Percentiles rank a stretch among this genome's conserved stretches.
Conservation (phyloP, 2,113 vertebrate species). For the Oxygymnocypris stewartii region DNA sequence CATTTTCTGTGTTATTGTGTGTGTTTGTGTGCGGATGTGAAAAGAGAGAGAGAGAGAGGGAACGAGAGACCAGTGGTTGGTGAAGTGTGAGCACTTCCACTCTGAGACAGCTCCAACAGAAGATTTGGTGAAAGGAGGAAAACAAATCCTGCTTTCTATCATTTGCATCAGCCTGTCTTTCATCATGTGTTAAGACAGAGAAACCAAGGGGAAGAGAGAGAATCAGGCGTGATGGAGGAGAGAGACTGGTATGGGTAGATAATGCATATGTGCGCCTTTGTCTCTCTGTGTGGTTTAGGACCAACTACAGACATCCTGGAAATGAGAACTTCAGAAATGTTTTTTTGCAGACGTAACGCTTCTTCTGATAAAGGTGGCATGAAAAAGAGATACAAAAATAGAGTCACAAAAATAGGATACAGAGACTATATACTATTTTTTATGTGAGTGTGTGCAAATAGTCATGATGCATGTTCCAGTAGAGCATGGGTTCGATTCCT, state of each 20-base stretch:
- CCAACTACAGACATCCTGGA: slow-evolving; percentile 10
- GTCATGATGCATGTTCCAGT: too few species aligned
- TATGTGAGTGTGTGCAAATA: background rate
- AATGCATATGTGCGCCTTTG: background rate
- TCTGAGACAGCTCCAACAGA: slow-evolving; percentile 35
- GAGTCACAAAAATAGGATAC: background rate
- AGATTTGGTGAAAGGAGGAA: slow-evolving; percentile 46
- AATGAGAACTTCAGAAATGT: background rate
- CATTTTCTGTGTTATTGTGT: background rate
- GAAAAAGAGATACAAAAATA: background rate
- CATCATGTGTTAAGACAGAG: slow-evolving; percentile 90
- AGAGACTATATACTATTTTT: background rate
- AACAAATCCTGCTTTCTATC: slow-evolving; percentile 26
- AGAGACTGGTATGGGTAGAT: slow-evolving; percentile 47
- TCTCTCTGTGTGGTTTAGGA: background rate
- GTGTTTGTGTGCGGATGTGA: background rate
- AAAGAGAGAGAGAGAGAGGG: background rate
- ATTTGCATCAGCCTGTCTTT: slow-evolving; percentile 57
- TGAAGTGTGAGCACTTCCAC: background rate
- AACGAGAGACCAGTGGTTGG: background rate
- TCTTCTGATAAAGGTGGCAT: background rate
- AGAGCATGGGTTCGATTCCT: too few species aligned
- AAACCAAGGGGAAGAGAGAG: slow-evolving; percentile 21
- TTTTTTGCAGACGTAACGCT: background rate
- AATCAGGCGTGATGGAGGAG: slow-evolving; percentile 28